Percentiles rank a stretch among this genome's conserved stretches.
Evolutionary conservation across 2,888 invertebrate species (phyloP).

Genomic region (Harpalus rufipes): DNA sequence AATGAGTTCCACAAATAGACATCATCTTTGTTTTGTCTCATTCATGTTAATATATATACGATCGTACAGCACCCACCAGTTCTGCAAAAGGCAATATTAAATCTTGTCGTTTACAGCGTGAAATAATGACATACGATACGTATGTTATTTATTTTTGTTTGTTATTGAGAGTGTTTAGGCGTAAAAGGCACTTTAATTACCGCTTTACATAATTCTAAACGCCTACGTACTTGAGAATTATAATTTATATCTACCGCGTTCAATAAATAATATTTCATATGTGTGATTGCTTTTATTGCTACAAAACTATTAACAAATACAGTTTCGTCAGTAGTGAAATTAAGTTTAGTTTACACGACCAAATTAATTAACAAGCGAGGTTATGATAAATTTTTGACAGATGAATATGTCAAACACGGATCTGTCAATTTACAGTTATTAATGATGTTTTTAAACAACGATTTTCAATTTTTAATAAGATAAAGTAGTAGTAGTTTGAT

Average conservation of each 20-base stretch:
- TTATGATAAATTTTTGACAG: constrained; percentile 56
- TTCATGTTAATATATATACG: constrained; percentile 49
- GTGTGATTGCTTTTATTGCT: constrained; percentile 34
- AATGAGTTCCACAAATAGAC: constrained; percentile 47
- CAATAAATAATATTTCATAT: constrained; percentile 54
- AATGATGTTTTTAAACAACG: constrained; percentile 10
- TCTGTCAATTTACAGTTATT: constrained; percentile 50
- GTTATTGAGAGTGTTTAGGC: constrained; percentile 62
- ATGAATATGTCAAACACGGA: constrained; percentile 27
- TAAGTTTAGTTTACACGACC: constrained; percentile 41
- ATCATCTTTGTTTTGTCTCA: constrained; percentile 44
- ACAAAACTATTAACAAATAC: constrained; percentile 44
- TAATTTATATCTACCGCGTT: constrained; percentile 53
- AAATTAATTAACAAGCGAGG: constrained; percentile 48
- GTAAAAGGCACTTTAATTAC: constrained; percentile 65
- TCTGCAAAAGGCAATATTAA: constrained; percentile 50
- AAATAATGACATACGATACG: constrained; percentile 59
- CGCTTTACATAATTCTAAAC: constrained; percentile 62
- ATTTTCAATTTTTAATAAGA: constrained; percentile 47
- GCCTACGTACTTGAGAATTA: constrained; percentile 53
- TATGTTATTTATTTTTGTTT: constrained; percentile 59
- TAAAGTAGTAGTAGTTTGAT: constrained; percentile 30
- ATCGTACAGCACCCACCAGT: constrained; percentile 27
- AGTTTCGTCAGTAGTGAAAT: constrained; percentile 43
- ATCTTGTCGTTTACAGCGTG: constrained; percentile 41